phyloP scores from a whole-genome alignment of 2,113 vertebrate genomes.

The Nothocercus julius region DNA sequence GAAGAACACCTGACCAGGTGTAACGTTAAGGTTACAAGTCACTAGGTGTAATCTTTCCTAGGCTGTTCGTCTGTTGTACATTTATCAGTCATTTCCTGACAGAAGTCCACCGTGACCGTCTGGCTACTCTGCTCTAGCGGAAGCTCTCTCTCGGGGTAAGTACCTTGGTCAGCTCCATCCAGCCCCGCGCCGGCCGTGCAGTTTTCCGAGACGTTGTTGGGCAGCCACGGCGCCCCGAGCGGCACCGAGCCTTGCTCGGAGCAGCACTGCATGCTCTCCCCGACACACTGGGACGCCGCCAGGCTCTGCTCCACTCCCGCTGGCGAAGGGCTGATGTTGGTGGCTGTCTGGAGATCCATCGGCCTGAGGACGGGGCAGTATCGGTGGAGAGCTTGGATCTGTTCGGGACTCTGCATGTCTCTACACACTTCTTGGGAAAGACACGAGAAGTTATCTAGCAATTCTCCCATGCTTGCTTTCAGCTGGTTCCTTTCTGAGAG shows the following conservation, averaged over 20 bases:
- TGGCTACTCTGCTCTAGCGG: conserved; percentile 88
- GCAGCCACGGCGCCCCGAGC: conserved; percentile 77
- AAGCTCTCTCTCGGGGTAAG: conserved; percentile 83
- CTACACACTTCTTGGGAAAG: conserved; percentile 98
- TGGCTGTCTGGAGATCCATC: conserved; percentile 79
- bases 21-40: conserved; percentile 73
- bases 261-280: conserved; percentile 83
- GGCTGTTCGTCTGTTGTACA: conserved; percentile 99
- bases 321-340: conserved; percentile 82
- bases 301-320: conserved; percentile 85
- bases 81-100: conserved; percentile 99
- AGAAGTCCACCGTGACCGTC: conserved; percentile 97
- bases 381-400: conserved; percentile 94
- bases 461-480: conserved; percentile 97
- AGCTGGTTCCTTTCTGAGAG: conserved; percentile 96
- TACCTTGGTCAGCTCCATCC: conserved; percentile 79
- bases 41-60: conserved; percentile 92
- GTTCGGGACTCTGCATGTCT: conserved; percentile 96
- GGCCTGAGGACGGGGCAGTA: conserved; percentile 94
- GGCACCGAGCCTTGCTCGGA: conserved; percentile 77
- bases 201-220: conserved; percentile 78
- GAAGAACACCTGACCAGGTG: conserved; percentile 79
- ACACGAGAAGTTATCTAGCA: conserved; percentile 98
- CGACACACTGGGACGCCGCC: conserved; percentile 79
- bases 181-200: conserved; percentile 73